These are phyloP conservation scores for Miichthys miiuy DNA, from an alignment of 2,797 vertebrate species.

Conservation along the genomic window DNA sequence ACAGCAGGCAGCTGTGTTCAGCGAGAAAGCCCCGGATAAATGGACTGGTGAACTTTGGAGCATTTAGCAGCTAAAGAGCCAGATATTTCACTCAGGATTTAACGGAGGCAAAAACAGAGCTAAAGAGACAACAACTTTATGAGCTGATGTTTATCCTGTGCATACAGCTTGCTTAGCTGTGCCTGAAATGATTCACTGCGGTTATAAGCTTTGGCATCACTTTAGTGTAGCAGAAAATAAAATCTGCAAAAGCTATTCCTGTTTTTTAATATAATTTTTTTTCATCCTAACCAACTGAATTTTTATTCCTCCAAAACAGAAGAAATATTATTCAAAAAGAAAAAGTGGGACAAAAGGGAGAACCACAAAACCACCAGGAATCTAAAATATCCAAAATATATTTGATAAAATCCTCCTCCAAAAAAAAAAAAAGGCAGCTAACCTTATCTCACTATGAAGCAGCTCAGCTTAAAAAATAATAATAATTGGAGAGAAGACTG, in stretches of 20 bases:
- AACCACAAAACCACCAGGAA: background rate
- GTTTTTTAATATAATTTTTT: background rate
- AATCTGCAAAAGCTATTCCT: slow-evolving; percentile 1
- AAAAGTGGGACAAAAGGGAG: background rate
- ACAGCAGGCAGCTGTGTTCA: slow-evolving; percentile 21
- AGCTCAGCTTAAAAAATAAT: slow-evolving; percentile 1
- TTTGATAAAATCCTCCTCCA: slow-evolving; percentile 1
- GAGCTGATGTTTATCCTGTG: no score
- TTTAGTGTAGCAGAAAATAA: background rate
- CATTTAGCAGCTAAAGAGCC: background rate
- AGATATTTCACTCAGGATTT: background rate
- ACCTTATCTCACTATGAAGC: background rate
- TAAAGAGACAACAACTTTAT: background rate
- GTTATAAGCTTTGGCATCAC: background rate
- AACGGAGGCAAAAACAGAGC: slow-evolving; percentile 5
- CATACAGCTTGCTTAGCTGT: background rate
- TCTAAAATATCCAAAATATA: background rate
- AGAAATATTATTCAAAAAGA: background rate
- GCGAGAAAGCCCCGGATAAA: background rate
- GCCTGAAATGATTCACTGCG: background rate
- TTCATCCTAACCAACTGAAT: background rate
- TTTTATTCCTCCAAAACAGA: slow-evolving; percentile 1
- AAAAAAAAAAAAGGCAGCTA: slow-evolving; percentile 7
- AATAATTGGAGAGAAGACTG: background rate
- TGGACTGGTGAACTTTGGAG: background rate